Conservation (phyloP, 53 echinoderm and acorn worm species). For the Mesocentrotus franciscanus region DNA sequence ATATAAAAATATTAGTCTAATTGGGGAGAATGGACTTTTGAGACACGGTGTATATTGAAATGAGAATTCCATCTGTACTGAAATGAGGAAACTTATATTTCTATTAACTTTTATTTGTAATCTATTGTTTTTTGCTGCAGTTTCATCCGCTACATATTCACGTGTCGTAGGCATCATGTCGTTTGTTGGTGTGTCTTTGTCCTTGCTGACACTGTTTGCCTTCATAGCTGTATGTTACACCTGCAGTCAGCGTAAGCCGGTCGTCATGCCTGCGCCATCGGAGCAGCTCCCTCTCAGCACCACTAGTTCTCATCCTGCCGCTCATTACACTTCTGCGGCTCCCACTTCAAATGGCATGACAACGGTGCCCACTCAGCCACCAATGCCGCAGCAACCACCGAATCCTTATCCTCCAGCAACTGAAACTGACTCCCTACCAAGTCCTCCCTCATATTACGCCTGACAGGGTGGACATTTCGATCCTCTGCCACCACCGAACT, state of each 20-base stretch:
- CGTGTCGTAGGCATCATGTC: not conserved
- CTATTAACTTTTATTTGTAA: not conserved
- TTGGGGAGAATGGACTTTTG: too few relatives aligned
- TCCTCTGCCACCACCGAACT: not conserved
- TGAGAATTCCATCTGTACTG: not conserved
- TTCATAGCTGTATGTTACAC: not conserved
- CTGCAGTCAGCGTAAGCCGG: not conserved
- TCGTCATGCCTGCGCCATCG: not conserved
- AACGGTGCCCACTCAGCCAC: not conserved
- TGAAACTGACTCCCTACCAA: too few relatives aligned
- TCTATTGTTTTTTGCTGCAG: not conserved
- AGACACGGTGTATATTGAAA: too few relatives aligned
- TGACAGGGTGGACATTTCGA: not conserved
- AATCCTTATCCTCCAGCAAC: not conserved
- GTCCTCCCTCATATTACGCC: not conserved
- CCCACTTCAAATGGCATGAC: not conserved
- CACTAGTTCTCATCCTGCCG: not conserved
- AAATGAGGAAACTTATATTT: not conserved
- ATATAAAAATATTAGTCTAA: too few relatives aligned
- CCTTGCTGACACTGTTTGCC: not conserved
- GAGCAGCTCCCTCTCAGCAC: not conserved
- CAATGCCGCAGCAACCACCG: not conserved
- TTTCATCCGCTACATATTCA: not conserved
- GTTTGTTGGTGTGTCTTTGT: slow-evolving; percentile 20
- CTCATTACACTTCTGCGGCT: not conserved